These are phyloP conservation scores for Hydrotaea cyrtoneurina DNA, from an alignment of 2,888 invertebrate genomes.

Conservation along the genomic window DNA sequence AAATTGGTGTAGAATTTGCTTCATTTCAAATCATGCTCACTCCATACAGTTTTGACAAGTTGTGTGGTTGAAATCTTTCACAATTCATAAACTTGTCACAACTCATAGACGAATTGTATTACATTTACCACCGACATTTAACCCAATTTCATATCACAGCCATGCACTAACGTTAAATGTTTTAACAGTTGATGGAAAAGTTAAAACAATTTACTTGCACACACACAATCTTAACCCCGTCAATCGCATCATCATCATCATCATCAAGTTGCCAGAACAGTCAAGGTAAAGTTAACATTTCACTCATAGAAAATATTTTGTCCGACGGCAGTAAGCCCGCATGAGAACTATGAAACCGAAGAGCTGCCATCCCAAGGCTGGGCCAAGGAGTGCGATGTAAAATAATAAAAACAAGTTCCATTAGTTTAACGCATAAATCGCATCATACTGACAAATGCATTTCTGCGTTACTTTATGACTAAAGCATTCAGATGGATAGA, in stretches of 20 bases:
- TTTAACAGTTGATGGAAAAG: background rate
- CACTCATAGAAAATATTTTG: slow-evolving; percentile 23
- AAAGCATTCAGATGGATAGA: slow-evolving; percentile 36
- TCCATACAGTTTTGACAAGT: background rate
- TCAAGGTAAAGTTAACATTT: slow-evolving; percentile 39
- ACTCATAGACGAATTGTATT: background rate
- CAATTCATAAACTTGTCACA: background rate
- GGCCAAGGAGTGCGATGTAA: slow-evolving; percentile 3
- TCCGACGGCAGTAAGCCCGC: background rate
- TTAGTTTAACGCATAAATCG: slow-evolving; percentile 62
- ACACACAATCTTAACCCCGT: slow-evolving; percentile 15
- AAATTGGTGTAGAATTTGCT: no score
- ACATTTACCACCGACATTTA: background rate
- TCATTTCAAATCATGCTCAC: background rate
- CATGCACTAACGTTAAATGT: background rate
- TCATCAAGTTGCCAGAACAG: slow-evolving; percentile 21
- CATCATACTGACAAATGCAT: slow-evolving; percentile 52
- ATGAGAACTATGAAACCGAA: background rate
- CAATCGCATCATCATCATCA: background rate
- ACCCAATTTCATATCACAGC: background rate
- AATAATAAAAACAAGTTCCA: slow-evolving; percentile 54
- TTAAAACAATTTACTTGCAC: background rate
- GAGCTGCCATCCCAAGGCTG: background rate
- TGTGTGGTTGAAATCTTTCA: background rate
- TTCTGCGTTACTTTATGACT: slow-evolving; percentile 54